These are phyloP conservation scores for Megalops cyprinoides DNA, from an alignment of 2,797 vertebrate species.

Conservation along the genomic window DNA sequence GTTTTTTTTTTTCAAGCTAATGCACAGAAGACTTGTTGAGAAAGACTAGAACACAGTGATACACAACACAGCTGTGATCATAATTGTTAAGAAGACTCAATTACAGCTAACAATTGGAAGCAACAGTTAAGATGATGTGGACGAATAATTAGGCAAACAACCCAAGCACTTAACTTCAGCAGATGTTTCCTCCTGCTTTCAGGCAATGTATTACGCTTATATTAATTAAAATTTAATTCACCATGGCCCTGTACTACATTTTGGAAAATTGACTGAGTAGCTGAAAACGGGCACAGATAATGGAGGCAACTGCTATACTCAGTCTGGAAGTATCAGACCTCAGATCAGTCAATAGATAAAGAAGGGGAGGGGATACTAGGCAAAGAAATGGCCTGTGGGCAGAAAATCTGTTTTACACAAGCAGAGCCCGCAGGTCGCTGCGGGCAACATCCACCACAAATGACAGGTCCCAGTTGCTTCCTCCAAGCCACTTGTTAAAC, in stretches of 20 bases:
- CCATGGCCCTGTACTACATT: neutral
- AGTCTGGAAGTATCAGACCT: slow-evolving; percentile 56
- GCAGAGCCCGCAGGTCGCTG: slow-evolving; percentile 77
- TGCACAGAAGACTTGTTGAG: too few species aligned
- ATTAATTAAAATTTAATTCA: slow-evolving; percentile 22
- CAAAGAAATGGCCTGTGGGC: slow-evolving; percentile 70
- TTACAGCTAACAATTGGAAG: neutral
- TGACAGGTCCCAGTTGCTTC: slow-evolving; percentile 73
- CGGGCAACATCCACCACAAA: slow-evolving; percentile 77
- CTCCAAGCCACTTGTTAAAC: slow-evolving; percentile 56
- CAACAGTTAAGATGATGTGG: neutral
- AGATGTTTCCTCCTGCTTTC: slow-evolving; percentile 9
- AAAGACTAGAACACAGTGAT: too few species aligned
- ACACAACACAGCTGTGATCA: neutral
- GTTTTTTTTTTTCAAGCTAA: too few species aligned
- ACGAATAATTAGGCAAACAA: slow-evolving; percentile 5
- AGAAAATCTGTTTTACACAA: slow-evolving; percentile 80
- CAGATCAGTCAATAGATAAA: slow-evolving; percentile 63
- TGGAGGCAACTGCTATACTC: slow-evolving; percentile 50
- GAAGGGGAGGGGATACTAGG: slow-evolving; percentile 53
- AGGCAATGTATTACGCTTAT: neutral
- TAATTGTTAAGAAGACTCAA: neutral
- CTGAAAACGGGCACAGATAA: slow-evolving; percentile 13
- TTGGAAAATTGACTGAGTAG: slow-evolving; percentile 11
- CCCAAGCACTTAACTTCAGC: neutral